Evolutionary conservation across 2,888 invertebrate species (phyloP).

Genomic region (Metallyticus violacea): DNA sequence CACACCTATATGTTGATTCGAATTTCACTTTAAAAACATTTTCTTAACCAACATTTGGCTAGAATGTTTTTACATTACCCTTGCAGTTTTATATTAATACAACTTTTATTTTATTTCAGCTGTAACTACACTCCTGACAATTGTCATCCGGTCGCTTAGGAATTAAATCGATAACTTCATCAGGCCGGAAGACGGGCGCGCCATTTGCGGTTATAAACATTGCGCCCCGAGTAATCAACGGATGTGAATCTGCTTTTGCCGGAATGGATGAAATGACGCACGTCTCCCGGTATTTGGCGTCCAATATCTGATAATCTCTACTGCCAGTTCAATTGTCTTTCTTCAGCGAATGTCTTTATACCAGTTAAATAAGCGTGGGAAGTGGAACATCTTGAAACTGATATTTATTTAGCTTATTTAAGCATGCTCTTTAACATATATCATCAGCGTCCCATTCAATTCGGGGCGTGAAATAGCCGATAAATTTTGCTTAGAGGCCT

Average conservation of each 20-base stretch:
- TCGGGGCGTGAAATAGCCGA: no score
- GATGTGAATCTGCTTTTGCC: neutral
- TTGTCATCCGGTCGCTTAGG: neutral
- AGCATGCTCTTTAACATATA: no score
- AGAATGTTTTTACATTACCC: no score
- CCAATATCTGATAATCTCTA: neutral
- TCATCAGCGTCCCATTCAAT: no score
- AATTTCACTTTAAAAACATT: no score
- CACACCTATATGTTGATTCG: no score
- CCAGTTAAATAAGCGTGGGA: neutral
- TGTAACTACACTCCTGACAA: neutral
- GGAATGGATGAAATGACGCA: neutral
- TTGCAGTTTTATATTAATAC: no score
- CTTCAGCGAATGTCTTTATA: neutral
- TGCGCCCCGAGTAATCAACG: no score
- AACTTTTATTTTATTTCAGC: no score
- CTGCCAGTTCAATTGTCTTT: neutral
- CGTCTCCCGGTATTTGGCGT: neutral
- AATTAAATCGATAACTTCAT: neutral
- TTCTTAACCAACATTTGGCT: no score
- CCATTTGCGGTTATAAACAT: neutral
- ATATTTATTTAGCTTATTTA: no score
- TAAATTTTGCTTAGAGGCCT: no score
- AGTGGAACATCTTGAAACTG: neutral
- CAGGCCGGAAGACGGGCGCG: neutral